These are phyloP conservation scores for Eucidaris tribuloides DNA, from an alignment of 35 echinoderm and acorn worm genomes.

Conservation along the genomic window DNA sequence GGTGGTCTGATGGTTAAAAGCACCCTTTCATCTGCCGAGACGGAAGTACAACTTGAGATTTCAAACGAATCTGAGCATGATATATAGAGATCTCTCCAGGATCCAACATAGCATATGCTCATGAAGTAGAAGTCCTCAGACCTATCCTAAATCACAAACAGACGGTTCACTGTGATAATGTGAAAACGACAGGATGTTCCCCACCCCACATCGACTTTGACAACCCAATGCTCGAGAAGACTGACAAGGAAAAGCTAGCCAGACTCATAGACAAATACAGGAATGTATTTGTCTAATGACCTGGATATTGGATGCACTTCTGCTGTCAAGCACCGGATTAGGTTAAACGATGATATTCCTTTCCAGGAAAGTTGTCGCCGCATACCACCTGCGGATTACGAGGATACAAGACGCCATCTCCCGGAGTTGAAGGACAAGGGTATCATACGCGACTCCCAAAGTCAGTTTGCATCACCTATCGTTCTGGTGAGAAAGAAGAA, in stretches of 20 bases:
- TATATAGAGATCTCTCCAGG: too few species aligned
- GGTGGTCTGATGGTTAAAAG: too few species aligned
- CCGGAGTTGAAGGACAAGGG: background rate
- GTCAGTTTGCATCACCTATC: conserved; percentile 44
- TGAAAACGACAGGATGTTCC: background rate
- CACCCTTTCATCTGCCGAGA: too few species aligned
- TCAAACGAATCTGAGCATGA: too few species aligned
- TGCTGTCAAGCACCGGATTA: background rate
- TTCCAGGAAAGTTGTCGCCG: conserved; percentile 30
- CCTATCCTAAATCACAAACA: background rate
- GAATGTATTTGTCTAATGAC: conserved; percentile 39
- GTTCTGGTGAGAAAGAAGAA: conserved; percentile 62
- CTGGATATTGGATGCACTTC: conserved; percentile 63
- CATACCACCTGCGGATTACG: conserved; percentile 3
- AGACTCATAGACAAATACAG: background rate
- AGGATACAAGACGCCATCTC: background rate
- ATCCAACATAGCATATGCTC: too few species aligned
- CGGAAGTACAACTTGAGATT: too few species aligned
- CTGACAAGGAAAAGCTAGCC: background rate
- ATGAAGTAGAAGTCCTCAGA: background rate
- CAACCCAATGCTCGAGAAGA: background rate
- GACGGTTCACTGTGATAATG: background rate
- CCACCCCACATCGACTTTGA: background rate
- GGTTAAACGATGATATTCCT: background rate
- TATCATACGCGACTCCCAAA: conserved; percentile 13